phyloP scores from a whole-genome alignment of 2,888 invertebrate genomes.

The Drosophila eohydei region DNA sequence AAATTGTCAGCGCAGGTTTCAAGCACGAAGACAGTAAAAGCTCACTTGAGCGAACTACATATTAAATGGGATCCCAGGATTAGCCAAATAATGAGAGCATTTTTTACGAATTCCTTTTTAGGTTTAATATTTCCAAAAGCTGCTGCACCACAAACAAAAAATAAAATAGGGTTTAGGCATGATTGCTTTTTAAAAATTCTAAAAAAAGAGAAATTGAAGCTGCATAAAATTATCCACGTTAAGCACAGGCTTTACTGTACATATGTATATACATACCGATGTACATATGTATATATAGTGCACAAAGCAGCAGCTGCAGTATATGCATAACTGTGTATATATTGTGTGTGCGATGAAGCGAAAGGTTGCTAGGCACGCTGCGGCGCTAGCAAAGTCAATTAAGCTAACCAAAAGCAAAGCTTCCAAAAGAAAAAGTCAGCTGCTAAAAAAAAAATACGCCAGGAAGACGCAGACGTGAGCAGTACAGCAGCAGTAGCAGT shows the following conservation, averaged over 20 bases:
- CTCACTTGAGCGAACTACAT: conserved; percentile 4
- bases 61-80: not conserved
- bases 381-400: conserved; percentile 29
- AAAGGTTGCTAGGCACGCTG: not conserved
- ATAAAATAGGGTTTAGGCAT: not conserved
- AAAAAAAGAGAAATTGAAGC: conserved; percentile 1
- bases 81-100: conserved; percentile 5
- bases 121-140: not conserved
- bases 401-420: conserved; percentile 26
- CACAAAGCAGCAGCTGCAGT: conserved; percentile 24
- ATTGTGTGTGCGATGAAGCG: not conserved
- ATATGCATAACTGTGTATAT: conserved; percentile 6
- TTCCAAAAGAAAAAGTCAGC: conserved; percentile 23
- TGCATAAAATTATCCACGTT: not conserved
- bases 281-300: conserved; percentile 7
- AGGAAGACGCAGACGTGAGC: conserved; percentile 32
- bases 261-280: conserved; percentile 1
- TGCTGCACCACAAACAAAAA: not conserved
- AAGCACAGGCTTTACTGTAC: not conserved
- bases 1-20: conserved; percentile 36
- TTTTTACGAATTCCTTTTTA: not conserved
- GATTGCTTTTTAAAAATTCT: conserved; percentile 6
- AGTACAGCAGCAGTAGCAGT: conserved; percentile 10
- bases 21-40: conserved; percentile 17
- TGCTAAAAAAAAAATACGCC: conserved; percentile 37